Evolutionary conservation across 1,140 invertebrate genomes (phyloP), one percentile per base, ranked within the genome.

Genomic region (Hylyphantes graminicola): DNA sequence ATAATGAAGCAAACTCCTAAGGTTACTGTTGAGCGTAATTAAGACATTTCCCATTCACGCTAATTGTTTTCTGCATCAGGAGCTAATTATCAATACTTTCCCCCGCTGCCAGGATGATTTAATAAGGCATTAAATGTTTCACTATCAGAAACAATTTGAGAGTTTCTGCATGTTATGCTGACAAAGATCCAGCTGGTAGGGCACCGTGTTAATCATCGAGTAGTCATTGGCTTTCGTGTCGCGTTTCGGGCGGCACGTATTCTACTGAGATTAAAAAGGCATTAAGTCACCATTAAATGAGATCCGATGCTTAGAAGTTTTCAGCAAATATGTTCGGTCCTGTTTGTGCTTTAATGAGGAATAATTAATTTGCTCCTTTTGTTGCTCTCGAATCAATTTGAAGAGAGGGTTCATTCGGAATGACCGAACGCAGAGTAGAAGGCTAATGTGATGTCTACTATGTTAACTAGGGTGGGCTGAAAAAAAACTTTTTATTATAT

Each of bases 251-350:
- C 21, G 72, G 55, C 72, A 74, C 72, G 72, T 74, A 21, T 74
- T 21, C 15, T 11, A 13, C 54, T 17, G 35, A 74, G 72, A 74
- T 74, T 74, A 74, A 74, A 74, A 74, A 74, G 72, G 54, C 72
- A 74, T 74, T 74, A 74, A 74, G 54, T 74, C 54, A 57, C 72
- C 72, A 57, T 74, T 55, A 74, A 74, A 74, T 74, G 72, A 74
- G 72, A 50, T 17, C 12, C 51, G 72, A 74, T 74, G 72, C 72
- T 74, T 74, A 57, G 17, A 53, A 48, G 54, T 21, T 74, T 59
- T 74, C 54, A 74, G 51, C 72, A 55, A 74, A 74, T 57, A 74
- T 57, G 15, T 57, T 57, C 11, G 35, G 72, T 6, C n/a, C 6
- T 74, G 72, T 74, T 74, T 74, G 72, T 7, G 72, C 13, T 74